phyloP scores from a whole-genome alignment of 2,113 vertebrate species.

The Ploceus nigricollis region DNA sequence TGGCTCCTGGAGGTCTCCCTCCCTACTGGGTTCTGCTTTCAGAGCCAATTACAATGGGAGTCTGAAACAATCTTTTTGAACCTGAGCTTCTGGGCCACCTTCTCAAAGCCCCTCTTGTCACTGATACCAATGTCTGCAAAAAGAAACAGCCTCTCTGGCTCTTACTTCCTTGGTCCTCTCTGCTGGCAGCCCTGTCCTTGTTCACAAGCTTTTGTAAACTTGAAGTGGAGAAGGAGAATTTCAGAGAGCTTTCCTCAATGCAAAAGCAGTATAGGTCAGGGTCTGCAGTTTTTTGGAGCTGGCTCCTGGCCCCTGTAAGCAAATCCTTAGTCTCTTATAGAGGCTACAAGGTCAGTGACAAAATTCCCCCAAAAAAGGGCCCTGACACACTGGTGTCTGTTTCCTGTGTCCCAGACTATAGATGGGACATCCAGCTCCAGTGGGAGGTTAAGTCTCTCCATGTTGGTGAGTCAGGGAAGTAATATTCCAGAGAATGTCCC shows the following conservation, averaged over 20 bases:
- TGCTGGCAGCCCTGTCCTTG: not conserved
- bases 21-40: not conserved
- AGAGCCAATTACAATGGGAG: not conserved
- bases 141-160: not conserved
- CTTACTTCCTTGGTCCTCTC: accelerated
- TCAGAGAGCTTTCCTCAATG: not conserved
- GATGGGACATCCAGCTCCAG: not conserved
- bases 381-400: not conserved
- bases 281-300: not conserved
- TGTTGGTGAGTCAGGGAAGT: not conserved
- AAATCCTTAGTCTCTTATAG: not conserved
- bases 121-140: not conserved
- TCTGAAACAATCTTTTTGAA: not conserved
- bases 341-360: not conserved
- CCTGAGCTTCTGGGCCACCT: not conserved
- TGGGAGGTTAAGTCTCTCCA: not conserved
- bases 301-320: not conserved
- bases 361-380: not conserved
- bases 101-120: accelerated
- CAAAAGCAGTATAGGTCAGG: not conserved
- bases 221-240: not conserved
- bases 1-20: not conserved
- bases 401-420: accelerated
- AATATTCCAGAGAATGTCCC: not conserved
- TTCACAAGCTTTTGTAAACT: not conserved